Percentiles rank a stretch among this genome's conserved stretches.
Evolutionary conservation across 1,140 invertebrate species (phyloP).

Genomic region (Rhagoletis zephyria): DNA sequence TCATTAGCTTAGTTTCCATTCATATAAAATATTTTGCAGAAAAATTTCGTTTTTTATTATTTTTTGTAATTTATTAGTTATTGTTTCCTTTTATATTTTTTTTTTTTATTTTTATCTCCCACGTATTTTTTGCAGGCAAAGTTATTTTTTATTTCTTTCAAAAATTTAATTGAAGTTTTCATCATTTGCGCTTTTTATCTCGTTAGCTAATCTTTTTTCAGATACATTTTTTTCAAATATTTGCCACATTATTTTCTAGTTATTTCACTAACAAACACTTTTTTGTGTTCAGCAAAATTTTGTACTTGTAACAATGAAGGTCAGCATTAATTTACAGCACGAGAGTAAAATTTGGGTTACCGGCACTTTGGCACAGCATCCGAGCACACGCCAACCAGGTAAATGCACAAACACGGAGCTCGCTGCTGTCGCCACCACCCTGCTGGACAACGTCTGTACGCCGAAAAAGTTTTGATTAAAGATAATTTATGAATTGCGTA

Average conservation of each 20-base stretch:
- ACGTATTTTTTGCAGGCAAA: too few relatives aligned
- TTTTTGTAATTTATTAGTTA: too few relatives aligned
- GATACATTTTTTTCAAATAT: not conserved
- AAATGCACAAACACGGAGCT: not conserved
- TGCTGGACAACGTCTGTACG: not conserved
- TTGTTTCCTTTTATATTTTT: too few relatives aligned
- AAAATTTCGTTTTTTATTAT: too few relatives aligned
- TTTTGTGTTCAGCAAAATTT: not conserved
- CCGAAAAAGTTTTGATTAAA: not conserved
- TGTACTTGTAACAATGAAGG: conserved; percentile 12
- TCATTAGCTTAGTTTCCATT: too few relatives aligned
- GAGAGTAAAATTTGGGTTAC: conserved; percentile 25
- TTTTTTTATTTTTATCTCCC: too few relatives aligned
- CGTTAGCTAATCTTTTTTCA: not conserved
- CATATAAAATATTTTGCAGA: too few relatives aligned
- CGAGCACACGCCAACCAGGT: not conserved
- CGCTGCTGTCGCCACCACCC: not conserved
- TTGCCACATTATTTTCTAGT: not conserved
- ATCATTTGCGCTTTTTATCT: not conserved
- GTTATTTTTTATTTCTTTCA: not conserved
- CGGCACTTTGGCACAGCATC: not conserved
- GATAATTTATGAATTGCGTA: conserved; percentile 33
- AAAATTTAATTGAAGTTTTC: not conserved
- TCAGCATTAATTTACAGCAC: conserved; percentile 10
- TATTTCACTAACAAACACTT: not conserved